Base-by-base conservation (phyloP, 2,113 vertebrate species). In the Etheostoma spectabile region DNA sequence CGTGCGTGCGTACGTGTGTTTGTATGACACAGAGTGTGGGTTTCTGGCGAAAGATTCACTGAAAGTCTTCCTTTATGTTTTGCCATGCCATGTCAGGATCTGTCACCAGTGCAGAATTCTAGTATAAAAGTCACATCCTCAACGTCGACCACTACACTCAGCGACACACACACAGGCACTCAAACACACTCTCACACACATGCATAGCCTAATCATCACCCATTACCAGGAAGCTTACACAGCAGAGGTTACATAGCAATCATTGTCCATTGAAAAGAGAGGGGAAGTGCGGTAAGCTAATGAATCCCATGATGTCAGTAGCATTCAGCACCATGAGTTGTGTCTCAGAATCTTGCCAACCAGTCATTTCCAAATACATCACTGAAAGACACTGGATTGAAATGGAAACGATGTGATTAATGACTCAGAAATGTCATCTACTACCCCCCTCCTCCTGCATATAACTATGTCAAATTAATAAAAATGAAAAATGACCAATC, bases 241-340 rank as follows among this genome's bases (percentile, higher is more conserved):
- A 74, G 51, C 64, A 65, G 66, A 74, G 46, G 60, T 49, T 86
- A 51, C 73, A 81, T 57, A 35, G 75, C 61, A 74, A 70, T 77
- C 74, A 42, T 35, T 75, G 56, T 80, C 30, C 79, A 62, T 22
- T 77, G 65, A 82, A 86, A 77, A 71, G 53, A 24, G 24, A 67
- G 22, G 24, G 57, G 48, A 59, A 52, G 33, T 69, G 68, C 48
- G 77, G 52, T 73, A 51, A 55, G 56, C 45, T 70, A 73, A 83
- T 74, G 71, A 79, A 73, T 70, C 49, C 53, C 33, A 59, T 77
- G 67, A 92, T 73, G 74, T 80, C 84, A 67, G 66, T 21, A 60
- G n/a, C 76, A 62, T 86, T 69, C 73, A 49, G 59, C 68, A 18
- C 52, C 52, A 46, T 12, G 27, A 35, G 49, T 19, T 38, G 33